Percentiles rank a stretch among this genome's conserved stretches.
These are phyloP conservation scores for Diplodus puntazzo DNA, from an alignment of 2,797 vertebrate species.

Conservation along the genomic window DNA sequence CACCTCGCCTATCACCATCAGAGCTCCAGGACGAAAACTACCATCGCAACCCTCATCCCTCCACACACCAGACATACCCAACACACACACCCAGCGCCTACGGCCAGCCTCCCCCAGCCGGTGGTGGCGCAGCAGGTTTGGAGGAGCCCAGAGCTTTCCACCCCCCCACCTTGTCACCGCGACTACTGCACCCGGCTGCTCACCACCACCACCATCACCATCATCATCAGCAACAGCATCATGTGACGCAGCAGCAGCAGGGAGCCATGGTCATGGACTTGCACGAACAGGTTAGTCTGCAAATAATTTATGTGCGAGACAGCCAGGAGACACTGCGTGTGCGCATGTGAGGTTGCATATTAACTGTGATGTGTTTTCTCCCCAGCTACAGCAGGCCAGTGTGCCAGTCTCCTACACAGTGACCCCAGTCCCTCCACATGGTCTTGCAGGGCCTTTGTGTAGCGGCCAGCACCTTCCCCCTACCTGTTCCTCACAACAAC, in stretches of 20 bases:
- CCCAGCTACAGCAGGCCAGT: slow-evolving; percentile 93
- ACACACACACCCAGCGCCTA: slow-evolving; percentile 83
- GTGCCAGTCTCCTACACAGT: slow-evolving; percentile 97
- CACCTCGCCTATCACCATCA: slow-evolving; percentile 78
- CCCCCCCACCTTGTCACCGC: slow-evolving; percentile 92
- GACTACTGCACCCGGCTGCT: slow-evolving; percentile 92
- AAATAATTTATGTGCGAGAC: background rate
- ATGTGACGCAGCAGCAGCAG: slow-evolving; percentile 87
- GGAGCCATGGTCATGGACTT: slow-evolving; percentile 95
- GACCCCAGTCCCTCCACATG: slow-evolving; percentile 93
- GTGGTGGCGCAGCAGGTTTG: slow-evolving; percentile 76
- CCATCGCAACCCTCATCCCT: slow-evolving; percentile 83
- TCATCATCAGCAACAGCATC: slow-evolving; percentile 73
- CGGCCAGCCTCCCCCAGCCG: slow-evolving; percentile 60
- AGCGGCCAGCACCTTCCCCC: slow-evolving; percentile 95
- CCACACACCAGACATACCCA: slow-evolving; percentile 73
- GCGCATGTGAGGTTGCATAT: background rate
- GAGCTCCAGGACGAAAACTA: slow-evolving; percentile 94
- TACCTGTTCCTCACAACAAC: slow-evolving; percentile 93
- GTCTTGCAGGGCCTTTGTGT: slow-evolving; percentile 93
- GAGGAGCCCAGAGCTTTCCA: slow-evolving; percentile 96
- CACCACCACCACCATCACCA: slow-evolving; percentile 81
- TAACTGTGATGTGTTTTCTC: slow-evolving; percentile 37
- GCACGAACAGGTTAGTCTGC: slow-evolving; percentile 91
- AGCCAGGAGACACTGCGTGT: fast-evolving